Evolutionary conservation across 2,113 vertebrate species (phyloP), one percentile per base, ranked within the genome.

Genomic region (Campylomormyrus tamandua): DNA sequence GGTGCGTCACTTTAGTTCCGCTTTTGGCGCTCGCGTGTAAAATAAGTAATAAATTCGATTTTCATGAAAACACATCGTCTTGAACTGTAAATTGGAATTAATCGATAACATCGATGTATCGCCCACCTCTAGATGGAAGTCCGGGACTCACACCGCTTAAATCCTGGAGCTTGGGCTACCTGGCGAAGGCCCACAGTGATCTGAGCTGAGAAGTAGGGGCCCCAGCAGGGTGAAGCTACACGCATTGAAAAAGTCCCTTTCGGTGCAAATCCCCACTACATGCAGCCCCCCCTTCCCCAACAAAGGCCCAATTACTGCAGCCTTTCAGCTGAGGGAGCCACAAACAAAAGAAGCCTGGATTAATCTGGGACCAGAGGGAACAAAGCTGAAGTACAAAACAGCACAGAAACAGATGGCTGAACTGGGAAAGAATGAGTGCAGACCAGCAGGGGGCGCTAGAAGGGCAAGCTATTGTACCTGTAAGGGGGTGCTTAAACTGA

Each of bases 261-360:
- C n/a, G 56, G 56, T n/a, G 24, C 24, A 62, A 62, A 62, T 9
- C 56, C 56, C 56, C 19, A 4, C 80, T 84, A 45, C 39, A 45
- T n/a, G 19, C 19, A 46, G 21, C 83, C 24, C 35, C 35, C 13
- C 80, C n/a, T 3, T 19, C 77, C 42, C 15, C 39, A 83, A 83
- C 62, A 66, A 66, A 66, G 62, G n/a, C n/a, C 62, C 62, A 42
- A 83, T 46, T 46, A 83, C 80, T 45, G 17, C 80, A 83, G 35
- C 35, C 80, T 46, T 46, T 83, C 39, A 83, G 80, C 80, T 83
- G 35, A 45, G 39, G 17, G 96, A 70, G 27, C n/a, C 62, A 70
- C n/a, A 70, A 70, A 70, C 62, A 70, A 70, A 70, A 70, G 62
- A 27, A 31, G 10, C 62, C 10, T 70, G 62, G 62, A 31, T 70